Evolutionary conservation across 1,140 invertebrate genomes (phyloP).

Genomic region (Drosophila eugracilis): DNA sequence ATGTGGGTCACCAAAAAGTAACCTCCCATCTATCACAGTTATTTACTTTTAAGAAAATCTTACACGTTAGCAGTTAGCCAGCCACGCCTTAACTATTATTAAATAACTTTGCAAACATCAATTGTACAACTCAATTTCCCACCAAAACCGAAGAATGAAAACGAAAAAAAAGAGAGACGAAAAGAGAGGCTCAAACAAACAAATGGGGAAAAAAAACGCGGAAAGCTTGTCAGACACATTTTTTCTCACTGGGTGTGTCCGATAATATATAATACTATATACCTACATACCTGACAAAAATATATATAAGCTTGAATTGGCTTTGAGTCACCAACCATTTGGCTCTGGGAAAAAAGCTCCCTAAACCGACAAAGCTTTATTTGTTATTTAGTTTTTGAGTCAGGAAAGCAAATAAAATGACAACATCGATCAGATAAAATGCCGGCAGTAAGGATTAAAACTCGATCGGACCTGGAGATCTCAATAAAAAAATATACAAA

Average conservation of each 20-base stretch:
- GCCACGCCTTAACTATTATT: slow-evolving; percentile 5
- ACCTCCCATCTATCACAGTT: background rate
- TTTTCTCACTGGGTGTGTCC: slow-evolving; percentile 33
- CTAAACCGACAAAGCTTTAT: slow-evolving; percentile 11
- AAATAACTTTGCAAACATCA: slow-evolving; percentile 5
- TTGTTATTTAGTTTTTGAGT: slow-evolving; percentile 18
- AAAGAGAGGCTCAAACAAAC: slow-evolving; percentile 8
- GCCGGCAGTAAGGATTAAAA: slow-evolving; percentile 5
- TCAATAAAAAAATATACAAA: background rate
- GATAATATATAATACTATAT: slow-evolving; percentile 24
- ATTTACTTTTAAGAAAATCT: background rate
- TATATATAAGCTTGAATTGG: slow-evolving; percentile 7
- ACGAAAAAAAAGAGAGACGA: slow-evolving; percentile 1
- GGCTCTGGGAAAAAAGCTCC: slow-evolving; percentile 9
- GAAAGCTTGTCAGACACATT: slow-evolving; percentile 12
- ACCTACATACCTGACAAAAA: slow-evolving; percentile 18
- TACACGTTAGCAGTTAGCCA: background rate
- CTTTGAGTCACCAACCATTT: slow-evolving; percentile 17
- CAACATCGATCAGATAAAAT: slow-evolving; percentile 4
- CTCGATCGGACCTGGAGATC: slow-evolving; percentile 3
- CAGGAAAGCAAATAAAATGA: slow-evolving; percentile 8
- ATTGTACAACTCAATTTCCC: slow-evolving; percentile 15
- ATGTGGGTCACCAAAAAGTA: background rate
- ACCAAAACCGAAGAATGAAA: slow-evolving; percentile 10
- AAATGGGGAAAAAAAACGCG: background rate